phyloP scores from a whole-genome alignment of 2,797 vertebrate genomes.

The Gadopsis bispinosus region DNA sequence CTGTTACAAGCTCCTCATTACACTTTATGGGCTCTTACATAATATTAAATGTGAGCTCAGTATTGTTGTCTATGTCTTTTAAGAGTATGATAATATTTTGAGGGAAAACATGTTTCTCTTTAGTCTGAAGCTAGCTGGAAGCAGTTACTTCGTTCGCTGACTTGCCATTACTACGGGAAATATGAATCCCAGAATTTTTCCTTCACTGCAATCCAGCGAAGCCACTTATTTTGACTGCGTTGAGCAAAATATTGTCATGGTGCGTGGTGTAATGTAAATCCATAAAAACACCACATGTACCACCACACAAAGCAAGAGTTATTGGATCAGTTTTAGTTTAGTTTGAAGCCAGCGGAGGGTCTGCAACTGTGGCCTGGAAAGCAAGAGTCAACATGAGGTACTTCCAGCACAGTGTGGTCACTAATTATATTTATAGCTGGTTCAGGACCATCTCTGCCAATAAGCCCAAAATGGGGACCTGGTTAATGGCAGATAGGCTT shows the following conservation, averaged over 20 bases:
- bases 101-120: conserved; percentile 48
- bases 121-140: conserved; percentile 30
- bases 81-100: conserved; percentile 51
- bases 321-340: conserved; percentile 47
- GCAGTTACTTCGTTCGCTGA: conserved; percentile 50
- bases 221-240: conserved; percentile 47
- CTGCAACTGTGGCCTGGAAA: conserved; percentile 66
- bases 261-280: conserved; percentile 43
- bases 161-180: conserved; percentile 56
- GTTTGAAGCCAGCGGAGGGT: conserved; percentile 33
- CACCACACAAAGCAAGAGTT: conserved; percentile 44
- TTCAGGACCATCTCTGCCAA: conserved; percentile 62
- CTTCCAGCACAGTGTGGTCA: conserved; percentile 66
- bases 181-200: conserved; percentile 50
- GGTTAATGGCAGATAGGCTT: conserved; percentile 45
- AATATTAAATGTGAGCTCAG: conserved; percentile 23
- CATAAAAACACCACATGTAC: conserved; percentile 43
- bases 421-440: conserved; percentile 74
- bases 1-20: conserved; percentile 39
- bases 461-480: conserved; percentile 48
- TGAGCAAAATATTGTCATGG: conserved; percentile 32
- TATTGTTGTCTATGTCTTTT: conserved; percentile 22
- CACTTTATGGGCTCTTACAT: conserved; percentile 25
- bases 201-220: conserved; percentile 24
- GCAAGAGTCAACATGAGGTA: conserved; percentile 57